These are phyloP conservation scores for Onthophagus taurus DNA, from an alignment of 1,140 invertebrate genomes.

Conservation along the genomic window DNA sequence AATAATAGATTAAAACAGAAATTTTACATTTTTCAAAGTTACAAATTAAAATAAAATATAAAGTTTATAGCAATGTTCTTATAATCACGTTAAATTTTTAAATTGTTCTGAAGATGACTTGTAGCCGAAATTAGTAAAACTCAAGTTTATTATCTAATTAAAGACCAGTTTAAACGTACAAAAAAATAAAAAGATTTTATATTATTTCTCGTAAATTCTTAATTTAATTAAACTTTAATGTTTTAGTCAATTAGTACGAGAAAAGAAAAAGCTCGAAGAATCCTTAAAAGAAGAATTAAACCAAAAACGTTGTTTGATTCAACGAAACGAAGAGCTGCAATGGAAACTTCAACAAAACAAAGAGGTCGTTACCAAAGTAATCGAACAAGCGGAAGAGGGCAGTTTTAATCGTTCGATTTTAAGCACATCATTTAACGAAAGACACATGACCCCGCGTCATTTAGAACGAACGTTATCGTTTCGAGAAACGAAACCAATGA, in stretches of 20 bases:
- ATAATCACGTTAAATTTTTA: no score
- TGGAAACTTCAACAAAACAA: slow-evolving; percentile 74
- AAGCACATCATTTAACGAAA: slow-evolving; percentile 32
- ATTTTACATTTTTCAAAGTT: no score
- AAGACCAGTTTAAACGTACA: no score
- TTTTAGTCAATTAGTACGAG: slow-evolving; percentile 44
- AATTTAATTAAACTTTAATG: slow-evolving; percentile 8
- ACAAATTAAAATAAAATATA: no score
- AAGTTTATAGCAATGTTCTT: no score
- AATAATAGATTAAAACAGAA: no score
- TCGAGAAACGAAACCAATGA: slow-evolving; percentile 20
- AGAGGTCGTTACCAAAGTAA: slow-evolving; percentile 45
- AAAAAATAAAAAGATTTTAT: no score
- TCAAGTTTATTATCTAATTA: no score
- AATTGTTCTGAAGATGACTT: no score
- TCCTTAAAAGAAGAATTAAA: slow-evolving; percentile 60
- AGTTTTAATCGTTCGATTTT: slow-evolving; percentile 25
- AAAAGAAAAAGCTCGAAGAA: slow-evolving; percentile 63
- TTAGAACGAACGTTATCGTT: slow-evolving; percentile 27
- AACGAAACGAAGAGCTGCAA: slow-evolving; percentile 77
- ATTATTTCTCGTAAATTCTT: no score
- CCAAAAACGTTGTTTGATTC: slow-evolving; percentile 64
- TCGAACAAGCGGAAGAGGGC: slow-evolving; percentile 30
- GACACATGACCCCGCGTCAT: slow-evolving; percentile 15
- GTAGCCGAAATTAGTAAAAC: no score